Evolutionary conservation across 2,797 vertebrate species (phyloP).

Genomic region (Cottoperca gobio): DNA sequence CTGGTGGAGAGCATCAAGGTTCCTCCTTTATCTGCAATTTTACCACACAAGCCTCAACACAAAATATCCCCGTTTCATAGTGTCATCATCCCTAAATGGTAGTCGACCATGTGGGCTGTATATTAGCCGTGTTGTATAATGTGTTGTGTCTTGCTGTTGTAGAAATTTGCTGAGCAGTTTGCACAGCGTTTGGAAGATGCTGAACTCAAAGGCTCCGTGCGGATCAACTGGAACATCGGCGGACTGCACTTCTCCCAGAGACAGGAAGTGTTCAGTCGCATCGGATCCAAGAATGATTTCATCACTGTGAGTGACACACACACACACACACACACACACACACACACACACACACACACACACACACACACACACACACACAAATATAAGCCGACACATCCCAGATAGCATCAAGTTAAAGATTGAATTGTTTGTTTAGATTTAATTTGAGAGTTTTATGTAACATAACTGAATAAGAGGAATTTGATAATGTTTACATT

Average conservation of each 20-base stretch:
- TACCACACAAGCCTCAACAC: not conserved
- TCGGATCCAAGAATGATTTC: conserved; percentile 84
- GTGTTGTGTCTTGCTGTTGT: conserved; percentile 31
- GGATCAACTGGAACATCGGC: conserved; percentile 90
- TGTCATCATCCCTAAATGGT: not conserved
- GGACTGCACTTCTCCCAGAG: conserved; percentile 95
- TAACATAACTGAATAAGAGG: not conserved
- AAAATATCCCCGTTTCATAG: not conserved
- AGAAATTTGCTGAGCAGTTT: conserved; percentile 85
- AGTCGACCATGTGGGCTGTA: not conserved
- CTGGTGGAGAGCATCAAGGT: conserved; percentile 91
- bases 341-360: not conserved
- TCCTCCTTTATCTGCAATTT: not conserved
- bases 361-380: no score
- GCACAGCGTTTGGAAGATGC: conserved; percentile 81
- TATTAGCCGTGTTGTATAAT: not conserved
- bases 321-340: not conserved
- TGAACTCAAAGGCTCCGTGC: conserved; percentile 83
- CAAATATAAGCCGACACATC: not conserved
- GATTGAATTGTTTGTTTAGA: not conserved
- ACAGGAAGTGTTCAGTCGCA: conserved; percentile 84
- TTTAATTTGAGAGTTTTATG: not conserved
- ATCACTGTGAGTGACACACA: conserved; percentile 65
- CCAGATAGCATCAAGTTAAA: not conserved
- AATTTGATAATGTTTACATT: not conserved